A percentile compares a stretch with the other conserved stretches of the same genome.
Conservation (phyloP, 2,797 vertebrate species). For the Ibycter americanus region DNA sequence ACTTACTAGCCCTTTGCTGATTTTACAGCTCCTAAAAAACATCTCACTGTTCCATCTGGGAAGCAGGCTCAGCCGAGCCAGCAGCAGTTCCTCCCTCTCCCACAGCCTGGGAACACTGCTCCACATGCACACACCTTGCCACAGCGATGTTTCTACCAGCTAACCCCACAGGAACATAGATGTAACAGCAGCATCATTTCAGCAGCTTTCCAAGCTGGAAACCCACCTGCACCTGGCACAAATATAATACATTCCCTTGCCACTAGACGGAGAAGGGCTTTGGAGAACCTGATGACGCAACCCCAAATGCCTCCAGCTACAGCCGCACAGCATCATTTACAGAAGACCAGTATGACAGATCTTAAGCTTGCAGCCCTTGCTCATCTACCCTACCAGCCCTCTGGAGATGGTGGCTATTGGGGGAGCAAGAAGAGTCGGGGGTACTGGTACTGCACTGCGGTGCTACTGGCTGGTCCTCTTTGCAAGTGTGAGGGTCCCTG, state of each 20-base stretch:
- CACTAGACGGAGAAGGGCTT: not conserved
- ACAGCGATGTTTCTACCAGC: rapidly evolving
- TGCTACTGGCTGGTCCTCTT: not conserved
- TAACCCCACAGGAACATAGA: not conserved
- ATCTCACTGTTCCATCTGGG: not conserved
- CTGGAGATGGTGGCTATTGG: rapidly evolving
- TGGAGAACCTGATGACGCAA: not conserved
- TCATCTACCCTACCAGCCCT: rapidly evolving
- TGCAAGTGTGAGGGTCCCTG: not conserved
- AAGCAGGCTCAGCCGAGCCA: not conserved
- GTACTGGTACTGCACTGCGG: rapidly evolving
- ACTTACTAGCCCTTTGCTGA: not conserved
- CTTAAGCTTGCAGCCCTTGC: rapidly evolving
- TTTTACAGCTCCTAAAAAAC: not conserved
- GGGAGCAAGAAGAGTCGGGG: not conserved
- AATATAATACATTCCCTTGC: not conserved
- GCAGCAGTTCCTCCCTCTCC: not conserved
- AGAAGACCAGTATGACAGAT: not conserved
- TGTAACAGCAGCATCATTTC: not conserved
- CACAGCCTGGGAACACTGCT: not conserved
- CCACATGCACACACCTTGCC: not conserved
- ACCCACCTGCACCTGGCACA: rapidly evolving
- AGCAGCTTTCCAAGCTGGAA: not conserved
- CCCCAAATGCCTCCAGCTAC: not conserved
- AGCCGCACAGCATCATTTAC: too few relatives aligned